Percentiles rank a stretch among this genome's conserved stretches.
These are phyloP conservation scores for Congeria kusceri DNA, from an alignment of 2,888 invertebrate species.

Conservation along the genomic window DNA sequence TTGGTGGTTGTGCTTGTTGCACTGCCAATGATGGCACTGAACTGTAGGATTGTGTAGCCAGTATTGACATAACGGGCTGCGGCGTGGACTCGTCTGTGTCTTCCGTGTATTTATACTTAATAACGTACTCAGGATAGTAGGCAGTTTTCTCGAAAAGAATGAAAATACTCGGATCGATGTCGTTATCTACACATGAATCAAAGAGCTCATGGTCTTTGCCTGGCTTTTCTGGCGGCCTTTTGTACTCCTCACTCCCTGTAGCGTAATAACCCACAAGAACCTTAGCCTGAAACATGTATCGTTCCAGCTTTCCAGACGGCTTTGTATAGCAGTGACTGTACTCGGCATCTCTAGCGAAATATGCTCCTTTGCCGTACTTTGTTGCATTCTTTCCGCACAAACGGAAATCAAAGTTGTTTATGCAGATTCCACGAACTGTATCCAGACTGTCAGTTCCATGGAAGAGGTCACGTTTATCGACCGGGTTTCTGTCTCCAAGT, in stretches of 20 bases:
- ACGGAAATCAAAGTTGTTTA: slow-evolving; percentile 72
- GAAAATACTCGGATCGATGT: slow-evolving; percentile 65
- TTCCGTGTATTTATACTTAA: slow-evolving; percentile 44
- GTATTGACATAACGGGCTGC: too few species aligned
- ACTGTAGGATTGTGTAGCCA: too few species aligned
- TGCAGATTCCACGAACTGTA: slow-evolving; percentile 67
- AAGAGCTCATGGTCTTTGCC: slow-evolving; percentile 56
- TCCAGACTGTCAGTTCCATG: slow-evolving; percentile 72
- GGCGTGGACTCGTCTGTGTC: too few species aligned
- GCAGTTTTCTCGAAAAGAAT: slow-evolving; percentile 72
- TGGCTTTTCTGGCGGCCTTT: slow-evolving; percentile 67
- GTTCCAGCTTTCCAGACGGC: slow-evolving; percentile 63
- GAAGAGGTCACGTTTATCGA: slow-evolving; percentile 57
- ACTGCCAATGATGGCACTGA: too few species aligned
- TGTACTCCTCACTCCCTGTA: slow-evolving; percentile 46
- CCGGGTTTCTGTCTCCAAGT: not conserved
- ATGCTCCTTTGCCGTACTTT: slow-evolving; percentile 73
- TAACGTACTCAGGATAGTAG: slow-evolving; percentile 75
- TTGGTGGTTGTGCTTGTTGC: too few species aligned
- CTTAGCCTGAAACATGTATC: slow-evolving; percentile 39
- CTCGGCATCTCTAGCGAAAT: slow-evolving; percentile 65
- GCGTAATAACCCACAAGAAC: slow-evolving; percentile 74
- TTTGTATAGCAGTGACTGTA: slow-evolving; percentile 62
- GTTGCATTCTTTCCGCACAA: slow-evolving; percentile 72
- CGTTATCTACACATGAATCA: slow-evolving; percentile 76